Conservation (phyloP, 2,113 vertebrate species). For the Jacana jacana region DNA sequence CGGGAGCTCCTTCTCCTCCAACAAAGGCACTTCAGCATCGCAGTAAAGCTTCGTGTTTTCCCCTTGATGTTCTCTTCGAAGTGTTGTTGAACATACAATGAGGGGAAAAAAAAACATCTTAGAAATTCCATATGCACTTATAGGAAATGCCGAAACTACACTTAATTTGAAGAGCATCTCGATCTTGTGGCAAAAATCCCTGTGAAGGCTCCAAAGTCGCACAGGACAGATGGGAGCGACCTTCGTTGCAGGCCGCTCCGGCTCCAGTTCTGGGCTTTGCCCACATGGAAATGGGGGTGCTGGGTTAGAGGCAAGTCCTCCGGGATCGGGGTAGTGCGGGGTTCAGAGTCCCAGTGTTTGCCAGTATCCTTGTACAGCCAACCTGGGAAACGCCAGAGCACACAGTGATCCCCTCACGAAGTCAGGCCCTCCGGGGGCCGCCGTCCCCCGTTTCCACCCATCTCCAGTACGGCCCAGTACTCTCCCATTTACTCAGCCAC, state of each 20-base stretch:
- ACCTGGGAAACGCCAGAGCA: fast-evolving
- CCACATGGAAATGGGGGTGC: fast-evolving
- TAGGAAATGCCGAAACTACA: fast-evolving
- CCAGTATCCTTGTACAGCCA: fast-evolving
- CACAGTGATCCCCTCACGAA: fast-evolving
- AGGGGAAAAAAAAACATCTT: neutral
- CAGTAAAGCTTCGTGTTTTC: neutral
- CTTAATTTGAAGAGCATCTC: neutral
- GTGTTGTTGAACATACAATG: neutral
- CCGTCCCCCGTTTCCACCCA: fast-evolving
- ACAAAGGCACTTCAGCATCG: neutral
- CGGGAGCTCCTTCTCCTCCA: neutral
- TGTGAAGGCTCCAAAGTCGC: neutral
- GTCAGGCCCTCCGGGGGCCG: no score
- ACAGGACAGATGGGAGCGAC: fast-evolving
- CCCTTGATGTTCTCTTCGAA: neutral
- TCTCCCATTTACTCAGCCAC: neutral
- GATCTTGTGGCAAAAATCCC: neutral
- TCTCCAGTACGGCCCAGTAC: fast-evolving
- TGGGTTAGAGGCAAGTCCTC: neutral
- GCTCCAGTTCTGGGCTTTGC: neutral
- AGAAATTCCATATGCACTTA: neutral
- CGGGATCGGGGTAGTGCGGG: fast-evolving
- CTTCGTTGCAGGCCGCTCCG: neutral
- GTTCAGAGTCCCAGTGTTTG: neutral